Conservation (phyloP, 1,140 invertebrate genomes). For the Pogonomyrmex californicus region DNA sequence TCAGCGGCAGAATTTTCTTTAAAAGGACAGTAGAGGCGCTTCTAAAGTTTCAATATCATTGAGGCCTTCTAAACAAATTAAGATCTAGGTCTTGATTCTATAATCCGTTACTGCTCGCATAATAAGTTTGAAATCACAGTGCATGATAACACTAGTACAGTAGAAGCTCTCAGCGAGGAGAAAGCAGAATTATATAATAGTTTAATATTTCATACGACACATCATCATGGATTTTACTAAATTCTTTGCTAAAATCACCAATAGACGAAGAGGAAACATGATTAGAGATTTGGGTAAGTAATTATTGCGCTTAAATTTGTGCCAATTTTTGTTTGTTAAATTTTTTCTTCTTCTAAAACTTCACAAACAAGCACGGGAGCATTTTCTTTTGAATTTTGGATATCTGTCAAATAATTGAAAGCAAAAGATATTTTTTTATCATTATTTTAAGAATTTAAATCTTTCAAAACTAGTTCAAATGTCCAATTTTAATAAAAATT, state of each 20-base stretch:
- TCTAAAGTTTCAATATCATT: neutral
- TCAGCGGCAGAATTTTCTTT: neutral
- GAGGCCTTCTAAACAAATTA: neutral
- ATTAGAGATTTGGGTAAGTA: slow-evolving; percentile 81
- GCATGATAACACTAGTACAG: too few relatives aligned
- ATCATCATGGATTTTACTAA: slow-evolving; percentile 77
- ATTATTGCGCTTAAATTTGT: neutral
- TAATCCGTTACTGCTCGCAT: neutral
- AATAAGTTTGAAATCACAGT: neutral
- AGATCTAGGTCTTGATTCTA: neutral
- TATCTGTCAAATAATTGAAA: neutral
- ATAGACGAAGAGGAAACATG: slow-evolving; percentile 75
- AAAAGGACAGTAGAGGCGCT: neutral
- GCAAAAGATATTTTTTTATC: neutral
- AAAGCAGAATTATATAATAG: neutral
- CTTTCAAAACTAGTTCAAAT: too few relatives aligned
- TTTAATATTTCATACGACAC: neutral
- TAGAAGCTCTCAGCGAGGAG: neutral
- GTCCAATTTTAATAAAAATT: too few relatives aligned
- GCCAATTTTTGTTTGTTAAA: neutral
- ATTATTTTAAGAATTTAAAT: neutral
- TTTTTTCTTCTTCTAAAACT: neutral
- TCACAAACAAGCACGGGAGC: neutral
- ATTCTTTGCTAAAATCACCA: slow-evolving; percentile 76
- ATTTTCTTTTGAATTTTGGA: neutral